Evolutionary conservation across 2,888 invertebrate species (phyloP), one percentile per base, ranked within the genome.

Genomic region (Nemotelus nigrinus): DNA sequence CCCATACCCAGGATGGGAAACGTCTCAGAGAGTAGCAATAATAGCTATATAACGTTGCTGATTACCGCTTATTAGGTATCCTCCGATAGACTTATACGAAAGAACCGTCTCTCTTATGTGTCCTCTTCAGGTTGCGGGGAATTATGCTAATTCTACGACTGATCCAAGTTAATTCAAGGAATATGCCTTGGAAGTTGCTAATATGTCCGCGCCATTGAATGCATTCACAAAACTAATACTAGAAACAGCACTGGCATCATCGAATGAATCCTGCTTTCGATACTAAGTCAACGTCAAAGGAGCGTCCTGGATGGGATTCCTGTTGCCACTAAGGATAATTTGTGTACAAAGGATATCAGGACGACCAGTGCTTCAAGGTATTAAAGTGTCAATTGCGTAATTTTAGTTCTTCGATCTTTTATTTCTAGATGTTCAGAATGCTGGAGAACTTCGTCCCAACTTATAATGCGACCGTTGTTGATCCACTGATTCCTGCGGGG

Each of bases 301-400:
- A 86, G 89, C 39, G 83, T 85, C n/a, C 86, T 96, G 4, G 93
- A 95, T 83, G 97, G 97, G 2, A 90, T 97, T 75, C 92, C 96
- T 0, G 89, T 98, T 76, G 97, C 95, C 0, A 88, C 98, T 0
- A 99, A 99, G 87, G 99, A 99, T 85, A 98, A 98, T 85, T 98
- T 96, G 85, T 97, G 97, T 84, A 95, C 94, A 0, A 88, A 90
- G 82, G 90, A 90, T 81, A 89, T 95, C n/a, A 87, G 85, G 2
- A 98, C 99, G 10, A 96, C 93, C 3, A 94, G 93, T 86, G 92
- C 90, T 0, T 93, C 93, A 2, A 85, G 84, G 87, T 87, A 82
- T 64, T 25, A 25, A 25, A 25, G 25, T 25, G 25, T 0, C 25
- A 0, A 25, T 25, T 25, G 1, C 25, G 25, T 25, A 25, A 25